Evolutionary conservation across 2,888 invertebrate species (phyloP), one percentile per base, ranked within the genome.

Genomic region (Drosophila paramelanica): DNA sequence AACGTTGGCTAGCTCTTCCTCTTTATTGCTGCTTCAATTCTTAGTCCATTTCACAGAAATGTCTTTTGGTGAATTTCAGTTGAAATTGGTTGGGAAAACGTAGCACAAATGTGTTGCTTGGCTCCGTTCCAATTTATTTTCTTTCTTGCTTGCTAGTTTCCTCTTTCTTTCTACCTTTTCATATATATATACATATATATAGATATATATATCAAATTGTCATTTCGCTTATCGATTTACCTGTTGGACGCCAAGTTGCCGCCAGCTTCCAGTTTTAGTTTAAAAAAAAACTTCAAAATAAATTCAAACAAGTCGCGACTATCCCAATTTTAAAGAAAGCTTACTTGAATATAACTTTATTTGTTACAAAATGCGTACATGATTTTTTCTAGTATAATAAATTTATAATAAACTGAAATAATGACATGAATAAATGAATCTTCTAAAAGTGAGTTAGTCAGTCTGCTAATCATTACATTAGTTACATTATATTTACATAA

Each of bases 241-340:
- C 72, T 73, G 77, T 73, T 73, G 64, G 38, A 17, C 42, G 20
- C 13, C 25, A 52, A 6, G 17, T 47, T 36, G 39, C 25, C 25
- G 36, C 10, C 38, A 53, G 27, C 23, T 17, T 36, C 10, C 10
- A 33, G 5, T 11, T 25, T 10, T 5, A 8, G 39, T 14, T 14
- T 31, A n/a, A 17, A 17, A 13, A 10, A 46, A 39, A 42, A 65
- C 39, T 49, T 38, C 6, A 36, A 49, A 23, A 53, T 57, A 50
- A 68, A 62, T 58, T 38, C 38, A 52, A 52, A 31, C 33, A 59
- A 49, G 53, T 58, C 70, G 7, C 4, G 17, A 79, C 67, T 78
- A 73, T 73, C 61, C 69, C 73, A 81, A 77, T 81, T 78, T 73
- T 77, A 47, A 33, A 55, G 61, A 68, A 56, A 68, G 59, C 60